These are phyloP conservation scores for Ammodytes dubius DNA, from an alignment of 2,113 vertebrate species.

Conservation along the genomic window DNA sequence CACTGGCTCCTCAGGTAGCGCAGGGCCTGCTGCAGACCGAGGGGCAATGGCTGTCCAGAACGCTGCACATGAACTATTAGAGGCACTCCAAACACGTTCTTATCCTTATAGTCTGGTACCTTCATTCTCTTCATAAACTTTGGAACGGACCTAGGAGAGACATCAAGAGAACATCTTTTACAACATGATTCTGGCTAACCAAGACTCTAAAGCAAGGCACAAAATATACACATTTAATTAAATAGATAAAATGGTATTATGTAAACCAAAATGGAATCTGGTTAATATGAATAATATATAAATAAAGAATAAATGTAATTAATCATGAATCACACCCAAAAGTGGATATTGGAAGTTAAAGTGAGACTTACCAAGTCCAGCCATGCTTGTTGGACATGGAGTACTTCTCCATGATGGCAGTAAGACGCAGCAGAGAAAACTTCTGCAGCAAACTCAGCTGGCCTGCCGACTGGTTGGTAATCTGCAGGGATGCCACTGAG, in stretches of 20 bases:
- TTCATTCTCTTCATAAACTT: slow-evolving; percentile 99
- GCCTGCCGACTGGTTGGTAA: slow-evolving; percentile 94
- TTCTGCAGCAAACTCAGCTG: slow-evolving; percentile 96
- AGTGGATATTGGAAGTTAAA: background rate
- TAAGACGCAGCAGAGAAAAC: slow-evolving; percentile 95
- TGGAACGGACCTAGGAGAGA: slow-evolving; percentile 92
- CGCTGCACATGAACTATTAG: slow-evolving; percentile 96
- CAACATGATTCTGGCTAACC: background rate
- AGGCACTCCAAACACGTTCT: slow-evolving; percentile 96
- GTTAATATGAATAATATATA: background rate
- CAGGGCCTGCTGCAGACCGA: slow-evolving; percentile 95
- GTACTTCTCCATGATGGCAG: slow-evolving; percentile 98
- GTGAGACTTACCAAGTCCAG: slow-evolving; percentile 93
- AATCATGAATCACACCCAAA: background rate
- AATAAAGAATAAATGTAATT: background rate
- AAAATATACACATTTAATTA: background rate
- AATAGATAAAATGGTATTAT: background rate
- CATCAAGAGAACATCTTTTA: slow-evolving; percentile 14
- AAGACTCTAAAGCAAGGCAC: background rate
- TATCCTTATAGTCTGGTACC: slow-evolving; percentile 97
- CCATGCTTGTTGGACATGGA: slow-evolving; percentile 97
- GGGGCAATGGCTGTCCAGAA: slow-evolving; percentile 95
- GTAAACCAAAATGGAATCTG: background rate
- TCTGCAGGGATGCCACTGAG: slow-evolving; percentile 89
- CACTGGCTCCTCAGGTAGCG: slow-evolving; percentile 93